A percentile compares a stretch with the other conserved stretches of the same genome.
Evolutionary conservation across 2,797 vertebrate species (phyloP).

Genomic region (Clarias pachynema): DNA sequence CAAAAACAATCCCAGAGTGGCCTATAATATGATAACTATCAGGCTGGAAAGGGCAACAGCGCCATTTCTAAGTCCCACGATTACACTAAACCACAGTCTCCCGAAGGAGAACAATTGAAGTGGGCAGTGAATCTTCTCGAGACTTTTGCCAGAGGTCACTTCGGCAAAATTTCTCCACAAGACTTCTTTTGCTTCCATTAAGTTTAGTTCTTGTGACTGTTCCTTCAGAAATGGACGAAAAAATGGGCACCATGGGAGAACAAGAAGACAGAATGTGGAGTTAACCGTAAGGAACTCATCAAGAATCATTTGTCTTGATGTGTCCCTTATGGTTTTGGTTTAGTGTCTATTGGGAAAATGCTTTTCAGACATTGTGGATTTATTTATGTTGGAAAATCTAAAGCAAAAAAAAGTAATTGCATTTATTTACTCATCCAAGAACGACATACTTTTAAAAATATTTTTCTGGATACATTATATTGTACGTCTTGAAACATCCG

Average conservation of each 20-base stretch:
- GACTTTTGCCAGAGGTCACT: constrained; percentile 2
- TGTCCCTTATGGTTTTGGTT: neutral
- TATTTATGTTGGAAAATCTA: neutral
- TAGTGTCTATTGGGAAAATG: neutral
- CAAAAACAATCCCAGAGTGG: neutral
- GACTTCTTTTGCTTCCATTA: constrained; percentile 10
- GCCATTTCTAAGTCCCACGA: neutral
- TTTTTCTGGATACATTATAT: neutral
- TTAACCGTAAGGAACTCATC: neutral
- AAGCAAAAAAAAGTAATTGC: neutral
- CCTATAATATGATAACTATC: neutral
- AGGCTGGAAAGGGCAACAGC: constrained; percentile 16
- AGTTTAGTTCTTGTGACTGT: constrained; percentile 4
- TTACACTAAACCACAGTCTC: neutral
- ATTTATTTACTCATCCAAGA: neutral
- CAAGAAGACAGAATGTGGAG: neutral
- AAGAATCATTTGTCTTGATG: neutral
- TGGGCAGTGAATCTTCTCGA: constrained; percentile 2
- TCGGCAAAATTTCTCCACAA: neutral
- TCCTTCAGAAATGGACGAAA: neutral
- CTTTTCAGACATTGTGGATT: neutral
- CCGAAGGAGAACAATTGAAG: neutral
- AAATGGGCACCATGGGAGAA: neutral
- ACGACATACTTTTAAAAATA: neutral
- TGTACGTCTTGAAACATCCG: neutral